Base-by-base conservation (phyloP, 2,797 vertebrate species). In the Hippocampus kuda region DNA sequence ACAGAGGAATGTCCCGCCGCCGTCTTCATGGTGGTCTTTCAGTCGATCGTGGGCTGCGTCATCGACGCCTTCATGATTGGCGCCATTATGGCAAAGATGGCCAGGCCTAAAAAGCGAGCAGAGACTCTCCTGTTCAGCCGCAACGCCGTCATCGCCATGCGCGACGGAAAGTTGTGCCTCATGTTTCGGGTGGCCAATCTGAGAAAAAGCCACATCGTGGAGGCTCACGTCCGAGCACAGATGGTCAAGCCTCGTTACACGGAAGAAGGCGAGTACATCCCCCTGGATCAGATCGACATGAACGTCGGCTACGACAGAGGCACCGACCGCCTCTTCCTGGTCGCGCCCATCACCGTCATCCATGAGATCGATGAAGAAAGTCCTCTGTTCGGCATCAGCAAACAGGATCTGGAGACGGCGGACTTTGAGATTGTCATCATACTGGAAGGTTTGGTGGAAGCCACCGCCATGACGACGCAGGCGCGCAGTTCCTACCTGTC, bases 21-120 rank as follows among this genome's bases (percentile, higher is more conserved):
- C 0, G 93, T 98, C 68, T 94, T 97, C 84, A 92, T 97, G 94
- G 94, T 98, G 75, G 95, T 98, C 68, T 92, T 95, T 1, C 96
- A 98, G 90, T 98, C 95, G 72, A 98, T 98, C 0, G 88, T 97
- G 73, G 96, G 96, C 63, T 98, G 96, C 83, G 94, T 98, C 81
- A 96, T 98, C 0, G 95, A 98, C 71, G 95, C 95, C 61, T 98
- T 98, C 83, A 98, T 98, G 95, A 98, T 98, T 0, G 96, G 96
- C 0, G 95, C 95, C 76, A 98, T 98, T 88, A 97, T 98, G 96
- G 95, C 95, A 71, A 98, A 98, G 87, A 98, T 98, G 96, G 96
- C 96, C 0, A 87, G 96, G 76, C 96, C 96, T 69, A 98, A 98
- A 84, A 98, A 98, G 82, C 85, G 96, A 3, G 95, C 96, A 0